These are phyloP conservation scores for Pyrrhia umbra DNA, from an alignment of 2,888 invertebrate species.

Conservation along the genomic window DNA sequence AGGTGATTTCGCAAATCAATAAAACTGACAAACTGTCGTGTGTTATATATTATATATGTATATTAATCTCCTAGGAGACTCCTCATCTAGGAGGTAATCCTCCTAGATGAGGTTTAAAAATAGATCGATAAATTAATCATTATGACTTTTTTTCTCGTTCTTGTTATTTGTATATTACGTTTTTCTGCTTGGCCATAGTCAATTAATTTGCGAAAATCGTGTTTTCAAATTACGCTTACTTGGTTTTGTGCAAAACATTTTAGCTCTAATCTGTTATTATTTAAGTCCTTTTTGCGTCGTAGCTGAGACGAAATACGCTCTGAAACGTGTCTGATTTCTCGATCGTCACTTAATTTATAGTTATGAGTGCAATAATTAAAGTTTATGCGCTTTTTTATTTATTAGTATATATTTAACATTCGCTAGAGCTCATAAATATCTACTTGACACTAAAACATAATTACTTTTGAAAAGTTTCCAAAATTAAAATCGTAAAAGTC, in stretches of 20 bases:
- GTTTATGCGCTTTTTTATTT: too few relatives aligned
- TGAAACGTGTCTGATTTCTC: not conserved
- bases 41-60: too few relatives aligned
- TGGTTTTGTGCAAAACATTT: not conserved
- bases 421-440: too few relatives aligned
- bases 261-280: too few relatives aligned
- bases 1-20: too few relatives aligned
- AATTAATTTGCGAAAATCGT: not conserved
- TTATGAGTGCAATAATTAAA: not conserved
- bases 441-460: not conserved
- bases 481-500: not conserved
- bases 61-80: too few relatives aligned
- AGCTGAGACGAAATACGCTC: not conserved
- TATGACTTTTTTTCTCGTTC: conserved; percentile 1
- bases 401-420: too few relatives aligned
- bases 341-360: not conserved
- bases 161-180: not conserved
- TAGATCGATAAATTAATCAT: not conserved
- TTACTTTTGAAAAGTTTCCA: not conserved
- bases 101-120: not conserved
- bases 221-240: not conserved
- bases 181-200: not conserved
- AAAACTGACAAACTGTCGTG: not conserved
- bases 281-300: not conserved
- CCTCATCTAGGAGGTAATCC: too few relatives aligned